Conservation (phyloP, 1,140 invertebrate genomes). For the Parasteatoda tepidariorum region DNA sequence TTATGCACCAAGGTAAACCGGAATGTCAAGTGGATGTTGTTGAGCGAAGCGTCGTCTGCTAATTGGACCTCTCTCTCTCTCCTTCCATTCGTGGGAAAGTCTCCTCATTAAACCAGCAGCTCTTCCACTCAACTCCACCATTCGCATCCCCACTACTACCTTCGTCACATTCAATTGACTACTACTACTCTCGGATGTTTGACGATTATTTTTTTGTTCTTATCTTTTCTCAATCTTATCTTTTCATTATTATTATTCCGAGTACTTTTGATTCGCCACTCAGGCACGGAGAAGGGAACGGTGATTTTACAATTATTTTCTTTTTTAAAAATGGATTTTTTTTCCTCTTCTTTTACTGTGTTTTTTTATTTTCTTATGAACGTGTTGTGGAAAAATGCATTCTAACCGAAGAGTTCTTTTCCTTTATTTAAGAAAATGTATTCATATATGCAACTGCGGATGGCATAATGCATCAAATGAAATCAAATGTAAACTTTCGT, state of each 20-base stretch:
- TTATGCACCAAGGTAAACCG: slow-evolving; percentile 61
- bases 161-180: slow-evolving; percentile 41
- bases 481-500: no score
- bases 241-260: slow-evolving; percentile 47
- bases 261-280: slow-evolving; percentile 20
- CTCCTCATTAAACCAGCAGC: slow-evolving; percentile 26
- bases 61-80: slow-evolving; percentile 40
- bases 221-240: background rate
- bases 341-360: background rate
- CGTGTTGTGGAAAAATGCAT: no score
- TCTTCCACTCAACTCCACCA: background rate
- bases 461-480: no score
- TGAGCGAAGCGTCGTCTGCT: slow-evolving; percentile 41
- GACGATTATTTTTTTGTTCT: slow-evolving; percentile 11
- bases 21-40: slow-evolving; percentile 60
- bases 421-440: no score
- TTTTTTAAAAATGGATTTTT: no score
- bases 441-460: no score
- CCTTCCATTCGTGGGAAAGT: slow-evolving; percentile 40
- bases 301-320: slow-evolving; percentile 41
- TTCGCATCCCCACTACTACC: background rate
- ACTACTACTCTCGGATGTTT: slow-evolving; percentile 45
- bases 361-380: background rate
- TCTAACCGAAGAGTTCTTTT: no score
- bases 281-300: background rate